Percentiles rank a stretch among this genome's conserved stretches.
These are phyloP conservation scores for Aphrocallistes beatrix DNA, from an alignment of 37 sponge, comb jelly and placozoan genomes.

Conservation along the genomic window DNA sequence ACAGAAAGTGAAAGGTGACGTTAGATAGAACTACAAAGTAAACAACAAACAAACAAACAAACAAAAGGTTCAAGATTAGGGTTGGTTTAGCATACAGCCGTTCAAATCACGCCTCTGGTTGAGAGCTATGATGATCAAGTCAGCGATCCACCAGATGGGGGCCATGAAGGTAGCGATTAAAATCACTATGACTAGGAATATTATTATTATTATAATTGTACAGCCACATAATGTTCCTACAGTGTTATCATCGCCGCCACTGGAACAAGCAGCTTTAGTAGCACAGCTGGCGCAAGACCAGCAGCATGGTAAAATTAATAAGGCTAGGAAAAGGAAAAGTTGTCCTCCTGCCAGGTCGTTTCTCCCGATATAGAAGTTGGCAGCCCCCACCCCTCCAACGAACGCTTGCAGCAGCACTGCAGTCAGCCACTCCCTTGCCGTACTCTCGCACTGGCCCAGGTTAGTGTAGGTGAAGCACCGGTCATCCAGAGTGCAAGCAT, in stretches of 20 bases:
- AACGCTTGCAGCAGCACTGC: slow-evolving; percentile 22
- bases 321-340: slow-evolving; percentile 17
- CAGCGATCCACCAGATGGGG: slow-evolving; percentile 66
- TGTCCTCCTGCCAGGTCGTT: slow-evolving; percentile 39
- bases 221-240: not conserved
- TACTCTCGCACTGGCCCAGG: not conserved
- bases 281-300: not conserved
- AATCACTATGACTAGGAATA: slow-evolving; percentile 21
- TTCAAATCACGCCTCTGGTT: slow-evolving; percentile 48
- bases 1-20: too few relatives aligned
- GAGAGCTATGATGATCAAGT: slow-evolving; percentile 53
- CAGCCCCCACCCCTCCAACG: slow-evolving; percentile 50
- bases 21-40: too few relatives aligned
- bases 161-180: slow-evolving; percentile 20
- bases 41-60: too few relatives aligned
- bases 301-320: slow-evolving; percentile 15
- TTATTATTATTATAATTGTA: not conserved
- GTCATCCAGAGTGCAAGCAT: not conserved
- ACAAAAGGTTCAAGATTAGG: too few relatives aligned
- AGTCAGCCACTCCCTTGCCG: not conserved
- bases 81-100: slow-evolving; percentile 38
- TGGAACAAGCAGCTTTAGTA: not conserved
- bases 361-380: slow-evolving; percentile 72
- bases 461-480: not conserved
- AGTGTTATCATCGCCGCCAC: not conserved